Evolutionary conservation across 2,113 vertebrate genomes (phyloP), one percentile per base, ranked within the genome.

Genomic region (Hyperopisus bebe): DNA sequence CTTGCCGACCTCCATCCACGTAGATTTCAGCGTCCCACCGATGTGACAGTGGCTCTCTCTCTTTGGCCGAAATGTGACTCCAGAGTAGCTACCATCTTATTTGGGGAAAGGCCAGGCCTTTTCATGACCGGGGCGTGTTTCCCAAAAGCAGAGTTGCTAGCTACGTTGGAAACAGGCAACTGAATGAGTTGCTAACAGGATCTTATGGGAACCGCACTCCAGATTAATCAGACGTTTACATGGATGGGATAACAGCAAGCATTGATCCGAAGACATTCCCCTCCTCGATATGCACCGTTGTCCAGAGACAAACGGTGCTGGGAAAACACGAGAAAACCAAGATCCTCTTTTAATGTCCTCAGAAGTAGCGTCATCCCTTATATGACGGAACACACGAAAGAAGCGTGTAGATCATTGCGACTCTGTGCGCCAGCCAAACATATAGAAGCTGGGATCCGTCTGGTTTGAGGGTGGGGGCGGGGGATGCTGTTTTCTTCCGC

Each of bases 401-500:
- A 21, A 9, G 42, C 19, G 42, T 6, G 6, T 10, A 39, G 31
- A 82, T 70, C 84, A 51, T 44, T 42, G 89, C 31, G 55, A 89
- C 80, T 85, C 80, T 50, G 83, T 21, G 24, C 17, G 10, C 10
- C 27, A 19, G 62, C 84, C 89, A 82, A 42, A 93, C 92, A 92
- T 90, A 93, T 93, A 94, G 91, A 91, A 94, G 94, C 93, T 94
- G 93, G 93, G 94, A 95, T 96, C 92, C 94, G 87, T 84, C 87
- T 62, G 19, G 53, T 55, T n/a, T n/a, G 31, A 42, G 92, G 90
- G 92, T 91, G 95, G 94, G 90, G 93, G 90, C 0, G 10, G 44
- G 83, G 46, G 5, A 15, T 5, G 17, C 48, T 15, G 47, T 53
- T 27, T 87, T 53, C 42, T 84, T 87, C 24, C 3, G 13, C 93